These are phyloP conservation scores for Campoletis sonorensis DNA, from an alignment of 1,140 invertebrate species.

Conservation along the genomic window DNA sequence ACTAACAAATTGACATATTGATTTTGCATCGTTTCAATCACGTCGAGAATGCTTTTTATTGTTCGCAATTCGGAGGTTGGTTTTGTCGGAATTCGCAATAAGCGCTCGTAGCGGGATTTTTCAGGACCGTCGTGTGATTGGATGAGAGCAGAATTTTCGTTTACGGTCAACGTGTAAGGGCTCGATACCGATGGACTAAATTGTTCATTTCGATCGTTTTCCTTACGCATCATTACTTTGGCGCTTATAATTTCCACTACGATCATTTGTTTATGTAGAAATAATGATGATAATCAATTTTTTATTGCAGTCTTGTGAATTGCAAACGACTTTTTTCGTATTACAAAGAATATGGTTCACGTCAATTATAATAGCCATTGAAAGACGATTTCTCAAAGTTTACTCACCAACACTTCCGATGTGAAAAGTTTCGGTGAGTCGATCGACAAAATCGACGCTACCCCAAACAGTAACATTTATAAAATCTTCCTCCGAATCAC, in stretches of 20 bases:
- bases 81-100: constrained; percentile 80
- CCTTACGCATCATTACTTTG: constrained; percentile 77
- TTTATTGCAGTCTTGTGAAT: too few species aligned
- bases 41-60: constrained; percentile 66
- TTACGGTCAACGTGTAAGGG: constrained; percentile 79
- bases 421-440: constrained; percentile 78
- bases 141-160: constrained; percentile 79
- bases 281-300: constrained; percentile 39
- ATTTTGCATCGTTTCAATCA: constrained; percentile 68
- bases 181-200: constrained; percentile 81
- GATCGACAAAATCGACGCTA: constrained; percentile 77
- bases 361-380: constrained; percentile 36
- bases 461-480: constrained; percentile 85
- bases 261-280: constrained; percentile 54
- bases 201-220: constrained; percentile 77
- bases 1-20: constrained; percentile 72
- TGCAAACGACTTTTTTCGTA: not conserved
- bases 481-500: constrained; percentile 82
- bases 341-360: not conserved
- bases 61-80: constrained; percentile 57
- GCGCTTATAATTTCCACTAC: constrained; percentile 80
- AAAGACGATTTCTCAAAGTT: constrained; percentile 36
- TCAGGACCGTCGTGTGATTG: constrained; percentile 77
- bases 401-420: constrained; percentile 81
- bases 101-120: constrained; percentile 70